phyloP scores from a whole-genome alignment of 2,113 vertebrate genomes.

The Fulmarus glacialis region DNA sequence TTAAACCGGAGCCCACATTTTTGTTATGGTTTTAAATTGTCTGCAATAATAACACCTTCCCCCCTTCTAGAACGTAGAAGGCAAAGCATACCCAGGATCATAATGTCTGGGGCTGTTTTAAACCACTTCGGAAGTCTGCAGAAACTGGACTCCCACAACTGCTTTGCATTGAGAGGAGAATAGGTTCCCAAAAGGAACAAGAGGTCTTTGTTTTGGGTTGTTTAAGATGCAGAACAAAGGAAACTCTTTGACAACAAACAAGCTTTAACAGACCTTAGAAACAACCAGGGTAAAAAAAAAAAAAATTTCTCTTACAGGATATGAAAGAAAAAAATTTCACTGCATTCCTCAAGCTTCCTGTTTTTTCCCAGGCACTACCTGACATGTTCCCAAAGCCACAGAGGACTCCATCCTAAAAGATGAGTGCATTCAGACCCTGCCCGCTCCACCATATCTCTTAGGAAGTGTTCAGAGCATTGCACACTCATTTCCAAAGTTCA shows the following conservation, averaged over 20 bases:
- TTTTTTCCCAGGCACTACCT: not conserved
- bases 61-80: not conserved
- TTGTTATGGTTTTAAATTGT: conserved; percentile 32
- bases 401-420: not conserved
- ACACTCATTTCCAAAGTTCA: not conserved
- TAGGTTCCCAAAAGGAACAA: not conserved
- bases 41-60: conserved; percentile 1
- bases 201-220: not conserved
- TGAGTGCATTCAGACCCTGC: not conserved
- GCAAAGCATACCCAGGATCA: not conserved
- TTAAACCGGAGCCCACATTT: conserved; percentile 10
- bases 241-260: conserved; percentile 8
- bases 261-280: not conserved
- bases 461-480: not conserved
- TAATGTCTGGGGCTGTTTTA: not conserved
- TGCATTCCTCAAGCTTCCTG: not conserved
- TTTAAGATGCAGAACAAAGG: conserved; percentile 7
- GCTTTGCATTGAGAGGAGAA: not conserved
- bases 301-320: not conserved
- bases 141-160: not conserved
- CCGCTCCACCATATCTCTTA: rapidly evolving
- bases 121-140: not conserved
- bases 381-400: not conserved
- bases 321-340: not conserved
- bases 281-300: not conserved